Evolutionary conservation across 2,888 invertebrate genomes (phyloP), one percentile per base, ranked within the genome.

Genomic region (Drosophila parthenogenetica): DNA sequence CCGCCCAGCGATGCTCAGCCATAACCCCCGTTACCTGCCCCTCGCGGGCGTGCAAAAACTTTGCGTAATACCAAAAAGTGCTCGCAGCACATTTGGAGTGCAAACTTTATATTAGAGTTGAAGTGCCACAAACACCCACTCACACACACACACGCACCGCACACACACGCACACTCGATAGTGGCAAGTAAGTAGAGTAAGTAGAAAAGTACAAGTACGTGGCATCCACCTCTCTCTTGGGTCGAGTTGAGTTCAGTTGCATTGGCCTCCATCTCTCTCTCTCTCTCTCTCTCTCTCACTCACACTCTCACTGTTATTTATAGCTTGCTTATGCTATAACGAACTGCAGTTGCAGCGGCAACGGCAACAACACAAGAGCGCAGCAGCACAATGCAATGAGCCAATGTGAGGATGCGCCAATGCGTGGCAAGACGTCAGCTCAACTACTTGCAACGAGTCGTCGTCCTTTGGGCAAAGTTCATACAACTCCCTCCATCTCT

Each of bases 41-140:
- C 61, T 59, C 40, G 68, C 55, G 64, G 71, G 73, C 53, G 58
- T 45, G 68, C 53, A 61, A 80, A 81, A 84, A 86, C 81, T 84
- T 84, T 84, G 83, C 83, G 87, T 84, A 86, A 86, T 86, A 84
- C 87, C 84, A 77, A 84, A 86, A 84, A 84, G 83, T 86, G 83
- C 83, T 86, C 71, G 79, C 84, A 86, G 83, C 83, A 81, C 87
- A 86, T 83, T 84, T 84, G 71, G 77, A 84, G 83, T 75, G 81
- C 87, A 86, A 84, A 84, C 83, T 84, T 84, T 84, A 83, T 84
- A 84, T 84, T 84, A 81, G 87, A 84, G 83, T 73, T 86, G 87
- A 87, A 85, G 83, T 84, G 83, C 81, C 81, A 75, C 74, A 71
- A 74, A 74, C 80, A 84, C 81, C 22, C 72, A 54, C 64, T 45